Conservation (phyloP, 2,888 invertebrate species). For the Lumbricus terrestris region DNA sequence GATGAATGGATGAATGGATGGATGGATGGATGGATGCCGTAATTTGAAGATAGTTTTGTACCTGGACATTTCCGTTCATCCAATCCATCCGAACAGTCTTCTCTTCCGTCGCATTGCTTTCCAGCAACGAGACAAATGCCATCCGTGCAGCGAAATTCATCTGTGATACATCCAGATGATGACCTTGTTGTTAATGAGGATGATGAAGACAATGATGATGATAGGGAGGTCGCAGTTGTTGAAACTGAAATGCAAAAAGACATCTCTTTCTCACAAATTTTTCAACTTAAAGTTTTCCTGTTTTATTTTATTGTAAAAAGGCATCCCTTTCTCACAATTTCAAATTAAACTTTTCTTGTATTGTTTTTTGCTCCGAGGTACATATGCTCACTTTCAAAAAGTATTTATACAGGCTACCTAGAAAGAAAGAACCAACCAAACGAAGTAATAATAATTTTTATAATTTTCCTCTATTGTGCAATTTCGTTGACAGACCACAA, state of each 20-base stretch:
- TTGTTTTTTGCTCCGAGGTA: too few species aligned
- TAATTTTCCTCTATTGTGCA: too few species aligned
- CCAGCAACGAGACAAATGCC: constrained; percentile 16
- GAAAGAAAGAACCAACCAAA: not conserved
- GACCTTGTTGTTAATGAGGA: not conserved
- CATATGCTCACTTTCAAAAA: not conserved
- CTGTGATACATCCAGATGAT: constrained; percentile 14
- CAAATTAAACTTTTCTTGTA: not conserved
- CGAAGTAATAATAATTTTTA: too few species aligned
- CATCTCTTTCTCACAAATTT: not conserved
- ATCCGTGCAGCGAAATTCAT: constrained; percentile 25
- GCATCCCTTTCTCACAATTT: not conserved
- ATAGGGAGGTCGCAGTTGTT: not conserved
- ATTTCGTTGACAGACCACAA: too few species aligned
- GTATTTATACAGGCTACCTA: not conserved
- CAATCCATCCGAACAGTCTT: constrained; percentile 18
- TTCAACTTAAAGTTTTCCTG: not conserved
- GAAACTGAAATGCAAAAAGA: not conserved
- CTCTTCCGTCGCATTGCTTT: constrained; percentile 10
- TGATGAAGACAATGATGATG: not conserved
- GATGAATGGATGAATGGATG: too few species aligned
- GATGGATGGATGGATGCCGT: not conserved
- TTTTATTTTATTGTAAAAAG: too few species aligned
- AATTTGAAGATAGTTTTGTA: not conserved
- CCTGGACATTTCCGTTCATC: constrained; percentile 24